Evolutionary conservation across 2,797 vertebrate genomes (phyloP).

Genomic region (Gila robusta): DNA sequence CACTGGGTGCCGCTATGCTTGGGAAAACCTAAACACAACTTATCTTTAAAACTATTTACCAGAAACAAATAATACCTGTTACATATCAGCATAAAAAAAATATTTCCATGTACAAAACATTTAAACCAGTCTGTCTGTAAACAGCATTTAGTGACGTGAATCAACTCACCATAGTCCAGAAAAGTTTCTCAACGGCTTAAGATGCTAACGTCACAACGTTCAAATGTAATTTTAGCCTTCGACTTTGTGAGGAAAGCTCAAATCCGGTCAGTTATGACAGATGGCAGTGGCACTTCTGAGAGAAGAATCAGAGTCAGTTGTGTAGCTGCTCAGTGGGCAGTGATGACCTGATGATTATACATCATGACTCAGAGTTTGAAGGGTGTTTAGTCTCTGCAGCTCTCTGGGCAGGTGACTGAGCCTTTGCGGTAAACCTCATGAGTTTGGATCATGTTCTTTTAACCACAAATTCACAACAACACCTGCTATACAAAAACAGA

Average conservation of each 20-base stretch:
- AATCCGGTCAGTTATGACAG: constrained; percentile 36
- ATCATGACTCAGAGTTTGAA: constrained; percentile 60
- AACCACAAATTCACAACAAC: constrained; percentile 41
- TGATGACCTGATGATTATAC: constrained; percentile 61
- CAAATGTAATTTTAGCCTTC: constrained; percentile 37
- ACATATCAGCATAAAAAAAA: not conserved
- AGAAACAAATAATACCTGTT: not conserved
- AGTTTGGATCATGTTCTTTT: constrained; percentile 39
- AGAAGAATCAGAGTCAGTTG: constrained; percentile 53
- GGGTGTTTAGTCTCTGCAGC: constrained; percentile 53
- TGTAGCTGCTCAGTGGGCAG: constrained; percentile 57
- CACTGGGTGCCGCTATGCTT: constrained; percentile 66
- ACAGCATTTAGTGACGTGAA: not conserved
- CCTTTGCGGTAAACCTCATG: constrained; percentile 42
- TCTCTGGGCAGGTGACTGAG: constrained; percentile 55
- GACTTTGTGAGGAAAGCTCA: constrained; percentile 23
- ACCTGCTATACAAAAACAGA: constrained; percentile 27
- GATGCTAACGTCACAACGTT: constrained; percentile 9
- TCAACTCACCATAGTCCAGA: constrained; percentile 5
- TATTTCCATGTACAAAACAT: not conserved
- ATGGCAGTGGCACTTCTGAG: constrained; percentile 51
- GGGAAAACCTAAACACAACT: constrained; percentile 48
- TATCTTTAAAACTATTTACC: constrained; percentile 16
- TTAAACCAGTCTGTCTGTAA: constrained; percentile 14
- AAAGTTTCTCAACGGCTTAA: constrained; percentile 9